Percentiles rank a stretch among this genome's conserved stretches.
phyloP scores from a whole-genome alignment of 2,797 vertebrate genomes.

The Sebastes steindachneri region DNA sequence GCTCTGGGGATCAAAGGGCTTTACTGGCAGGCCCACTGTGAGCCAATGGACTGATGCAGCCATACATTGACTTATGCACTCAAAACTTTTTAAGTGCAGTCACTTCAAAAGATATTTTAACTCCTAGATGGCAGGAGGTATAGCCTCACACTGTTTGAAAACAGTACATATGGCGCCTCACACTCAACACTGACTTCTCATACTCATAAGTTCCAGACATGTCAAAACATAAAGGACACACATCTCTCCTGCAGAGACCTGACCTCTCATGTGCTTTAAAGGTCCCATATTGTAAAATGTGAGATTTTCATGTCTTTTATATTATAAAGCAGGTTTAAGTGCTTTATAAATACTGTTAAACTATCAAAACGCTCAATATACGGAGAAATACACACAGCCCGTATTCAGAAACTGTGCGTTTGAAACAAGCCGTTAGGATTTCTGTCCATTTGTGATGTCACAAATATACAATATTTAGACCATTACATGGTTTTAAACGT shows the following conservation, averaged over 20 bases:
- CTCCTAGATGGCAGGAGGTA: slow-evolving; percentile 30
- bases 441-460: too few relatives aligned
- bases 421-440: too few relatives aligned
- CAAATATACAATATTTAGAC: too few relatives aligned
- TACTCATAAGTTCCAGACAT: neutral
- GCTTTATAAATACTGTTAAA: too few relatives aligned
- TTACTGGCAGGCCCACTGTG: slow-evolving; percentile 52
- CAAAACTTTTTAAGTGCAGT: slow-evolving; percentile 41
- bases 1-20: slow-evolving; percentile 66
- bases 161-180: slow-evolving; percentile 40
- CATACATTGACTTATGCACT: slow-evolving; percentile 42
- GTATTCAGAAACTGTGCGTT: too few relatives aligned
- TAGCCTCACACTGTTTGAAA: neutral
- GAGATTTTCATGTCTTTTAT: too few relatives aligned
- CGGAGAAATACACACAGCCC: too few relatives aligned
- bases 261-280: neutral
- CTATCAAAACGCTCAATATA: too few relatives aligned
- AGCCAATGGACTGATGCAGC: slow-evolving; percentile 43
- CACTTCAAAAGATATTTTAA: slow-evolving; percentile 60
- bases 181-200: neutral
- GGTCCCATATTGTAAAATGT: too few relatives aligned
- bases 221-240: neutral
- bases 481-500: too few relatives aligned
- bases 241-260: neutral
- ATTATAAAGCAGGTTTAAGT: too few relatives aligned